Evolutionary conservation across 1,140 invertebrate species (phyloP).

Genomic region (Frieseomelitta varia): DNA sequence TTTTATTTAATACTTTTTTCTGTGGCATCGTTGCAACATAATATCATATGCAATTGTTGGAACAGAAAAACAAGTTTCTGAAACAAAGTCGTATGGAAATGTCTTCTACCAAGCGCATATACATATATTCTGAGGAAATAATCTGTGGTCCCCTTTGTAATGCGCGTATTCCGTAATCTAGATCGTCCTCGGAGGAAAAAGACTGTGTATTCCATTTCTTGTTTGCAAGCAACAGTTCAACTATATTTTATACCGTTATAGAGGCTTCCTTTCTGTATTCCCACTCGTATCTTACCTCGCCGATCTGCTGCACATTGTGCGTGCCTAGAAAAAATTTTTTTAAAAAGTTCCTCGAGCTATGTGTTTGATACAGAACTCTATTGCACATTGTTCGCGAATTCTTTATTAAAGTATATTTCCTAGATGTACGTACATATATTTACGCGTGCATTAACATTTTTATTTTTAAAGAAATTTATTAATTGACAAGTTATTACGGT

Average conservation of each 20-base stretch:
- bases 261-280: slow-evolving; percentile 38
- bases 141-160: slow-evolving; percentile 11
- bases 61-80: not conserved
- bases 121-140: slow-evolving; percentile 7
- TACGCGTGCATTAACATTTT: not conserved
- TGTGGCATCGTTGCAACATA: not conserved
- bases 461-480: not conserved
- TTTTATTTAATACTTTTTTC: not conserved
- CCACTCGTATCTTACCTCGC: slow-evolving; percentile 38
- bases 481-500: not conserved
- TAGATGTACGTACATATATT: not conserved
- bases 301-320: slow-evolving; percentile 57
- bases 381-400: slow-evolving; percentile 23
- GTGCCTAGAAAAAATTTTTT: slow-evolving; percentile 51
- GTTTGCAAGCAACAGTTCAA: slow-evolving; percentile 28
- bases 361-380: not conserved
- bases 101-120: not conserved
- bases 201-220: slow-evolving; percentile 25
- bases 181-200: slow-evolving; percentile 37
- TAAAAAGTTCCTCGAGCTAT: slow-evolving; percentile 21
- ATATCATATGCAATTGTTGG: not conserved
- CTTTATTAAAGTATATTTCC: slow-evolving; percentile 6
- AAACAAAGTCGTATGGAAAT: slow-evolving; percentile 26
- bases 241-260: slow-evolving; percentile 45
- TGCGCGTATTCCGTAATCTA: slow-evolving; percentile 37